Evolutionary conservation across 2,888 invertebrate species (phyloP).

Genomic region (Unio delphinus): DNA sequence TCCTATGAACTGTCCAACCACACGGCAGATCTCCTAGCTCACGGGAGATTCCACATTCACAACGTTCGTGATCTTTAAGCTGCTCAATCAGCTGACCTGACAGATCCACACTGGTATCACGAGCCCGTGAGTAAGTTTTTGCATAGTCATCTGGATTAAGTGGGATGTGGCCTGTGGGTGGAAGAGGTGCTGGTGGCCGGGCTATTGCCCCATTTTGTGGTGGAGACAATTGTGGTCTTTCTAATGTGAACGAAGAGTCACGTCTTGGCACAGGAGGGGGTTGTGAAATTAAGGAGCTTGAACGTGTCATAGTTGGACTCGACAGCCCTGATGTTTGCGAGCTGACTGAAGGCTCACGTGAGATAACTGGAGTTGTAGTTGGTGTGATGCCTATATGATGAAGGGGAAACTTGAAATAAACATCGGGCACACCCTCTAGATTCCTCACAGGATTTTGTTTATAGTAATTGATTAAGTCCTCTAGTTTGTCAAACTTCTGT

Average conservation of each 20-base stretch:
- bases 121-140: slow-evolving; percentile 44
- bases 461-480: slow-evolving; percentile 34
- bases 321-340: not conserved
- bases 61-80: slow-evolving; percentile 45
- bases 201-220: slow-evolving; percentile 2
- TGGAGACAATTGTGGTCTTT: not conserved
- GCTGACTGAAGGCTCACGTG: not conserved
- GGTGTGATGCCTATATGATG: not conserved
- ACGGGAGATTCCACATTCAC: slow-evolving; percentile 57
- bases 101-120: slow-evolving; percentile 41
- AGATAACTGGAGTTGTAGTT: not conserved
- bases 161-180: slow-evolving; percentile 7
- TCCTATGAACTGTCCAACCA: slow-evolving; percentile 57
- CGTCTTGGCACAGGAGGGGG: too few relatives aligned
- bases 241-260: not conserved
- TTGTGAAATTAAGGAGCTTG: not conserved
- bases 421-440: slow-evolving; percentile 42
- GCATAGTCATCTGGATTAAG: slow-evolving; percentile 16
- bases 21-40: slow-evolving; percentile 44
- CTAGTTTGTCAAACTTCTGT: slow-evolving; percentile 37
- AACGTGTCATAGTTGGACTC: not conserved
- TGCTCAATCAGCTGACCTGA: slow-evolving; percentile 44
- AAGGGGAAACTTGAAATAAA: slow-evolving; percentile 32
- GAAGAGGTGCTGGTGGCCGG: slow-evolving; percentile 42
- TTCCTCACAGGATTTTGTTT: slow-evolving; percentile 40